phyloP scores from a whole-genome alignment of 2,113 vertebrate genomes.

The Picathartes gymnocephalus region DNA sequence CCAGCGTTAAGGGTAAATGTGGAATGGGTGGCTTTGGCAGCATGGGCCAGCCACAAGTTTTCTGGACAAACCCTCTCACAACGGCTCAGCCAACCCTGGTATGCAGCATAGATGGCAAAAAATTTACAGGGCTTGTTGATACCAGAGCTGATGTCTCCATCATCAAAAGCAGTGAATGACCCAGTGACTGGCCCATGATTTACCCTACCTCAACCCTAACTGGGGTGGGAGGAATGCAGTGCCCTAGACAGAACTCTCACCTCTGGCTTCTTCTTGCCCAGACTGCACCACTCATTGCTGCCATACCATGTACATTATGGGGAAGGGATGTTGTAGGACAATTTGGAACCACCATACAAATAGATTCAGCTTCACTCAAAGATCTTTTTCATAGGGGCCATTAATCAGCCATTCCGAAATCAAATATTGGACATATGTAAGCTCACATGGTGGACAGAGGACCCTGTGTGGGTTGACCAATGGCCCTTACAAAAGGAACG shows the following conservation, averaged over 20 bases:
- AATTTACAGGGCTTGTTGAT: background rate
- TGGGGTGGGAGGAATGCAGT: background rate
- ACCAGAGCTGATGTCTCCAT: background rate
- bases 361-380: too few relatives aligned
- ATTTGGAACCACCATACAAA: background rate
- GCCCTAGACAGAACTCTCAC: rapidly evolving
- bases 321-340: background rate
- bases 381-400: background rate
- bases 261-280: too few relatives aligned
- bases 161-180: background rate
- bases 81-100: background rate
- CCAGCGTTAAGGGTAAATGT: too few relatives aligned
- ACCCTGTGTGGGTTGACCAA: too few relatives aligned
- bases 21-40: background rate
- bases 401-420: background rate
- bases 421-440: too few relatives aligned
- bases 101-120: background rate
- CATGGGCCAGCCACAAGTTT: background rate
- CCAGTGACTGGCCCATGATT: background rate
- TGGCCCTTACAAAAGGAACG: too few relatives aligned
- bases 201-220: background rate
- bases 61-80: background rate
- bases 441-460: too few relatives aligned
- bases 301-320: background rate
- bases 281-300: background rate